A percentile compares a stretch with the other conserved stretches of the same genome.
phyloP scores from a whole-genome alignment of 1,140 invertebrate species.

The Zaprionus vittiger region DNA sequence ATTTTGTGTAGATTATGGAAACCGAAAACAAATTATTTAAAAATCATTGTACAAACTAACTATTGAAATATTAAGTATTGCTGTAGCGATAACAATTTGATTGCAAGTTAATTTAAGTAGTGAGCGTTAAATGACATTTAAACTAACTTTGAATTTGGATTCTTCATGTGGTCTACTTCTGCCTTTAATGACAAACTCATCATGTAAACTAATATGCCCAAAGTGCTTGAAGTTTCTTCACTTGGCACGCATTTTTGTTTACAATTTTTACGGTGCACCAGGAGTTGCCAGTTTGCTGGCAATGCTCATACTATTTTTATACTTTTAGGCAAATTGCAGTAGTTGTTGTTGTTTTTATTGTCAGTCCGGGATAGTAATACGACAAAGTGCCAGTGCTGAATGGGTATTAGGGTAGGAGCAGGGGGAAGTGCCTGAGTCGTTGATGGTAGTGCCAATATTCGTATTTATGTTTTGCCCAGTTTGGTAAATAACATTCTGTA shows the following conservation, averaged over 20 bases:
- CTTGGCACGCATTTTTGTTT: slow-evolving; percentile 76
- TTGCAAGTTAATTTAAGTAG: too few species aligned
- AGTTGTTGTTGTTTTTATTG: not conserved
- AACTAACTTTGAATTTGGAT: too few species aligned
- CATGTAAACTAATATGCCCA: slow-evolving; percentile 10
- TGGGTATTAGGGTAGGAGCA: not conserved
- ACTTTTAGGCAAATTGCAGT: slow-evolving; percentile 76
- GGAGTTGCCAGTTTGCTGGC: slow-evolving; percentile 39
- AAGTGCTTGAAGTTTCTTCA: not conserved
- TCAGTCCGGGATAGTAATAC: slow-evolving; percentile 46
- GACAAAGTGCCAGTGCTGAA: slow-evolving; percentile 52
- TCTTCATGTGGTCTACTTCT: not conserved
- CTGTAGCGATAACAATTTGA: too few species aligned
- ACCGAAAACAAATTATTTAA: not conserved
- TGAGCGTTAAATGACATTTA: too few species aligned
- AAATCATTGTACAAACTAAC: not conserved
- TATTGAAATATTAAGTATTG: not conserved
- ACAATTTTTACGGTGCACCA: slow-evolving; percentile 60
- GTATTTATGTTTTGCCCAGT: slow-evolving; percentile 39
- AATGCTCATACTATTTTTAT: slow-evolving; percentile 59
- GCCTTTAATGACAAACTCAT: not conserved
- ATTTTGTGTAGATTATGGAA: not conserved
- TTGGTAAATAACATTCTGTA: slow-evolving; percentile 71
- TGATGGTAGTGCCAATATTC: slow-evolving; percentile 29
- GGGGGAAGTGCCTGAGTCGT: slow-evolving; percentile 1